Evolutionary conservation across 2,113 vertebrate genomes (phyloP), one percentile per base, ranked within the genome.

Genomic region (Pao palembangensis): DNA sequence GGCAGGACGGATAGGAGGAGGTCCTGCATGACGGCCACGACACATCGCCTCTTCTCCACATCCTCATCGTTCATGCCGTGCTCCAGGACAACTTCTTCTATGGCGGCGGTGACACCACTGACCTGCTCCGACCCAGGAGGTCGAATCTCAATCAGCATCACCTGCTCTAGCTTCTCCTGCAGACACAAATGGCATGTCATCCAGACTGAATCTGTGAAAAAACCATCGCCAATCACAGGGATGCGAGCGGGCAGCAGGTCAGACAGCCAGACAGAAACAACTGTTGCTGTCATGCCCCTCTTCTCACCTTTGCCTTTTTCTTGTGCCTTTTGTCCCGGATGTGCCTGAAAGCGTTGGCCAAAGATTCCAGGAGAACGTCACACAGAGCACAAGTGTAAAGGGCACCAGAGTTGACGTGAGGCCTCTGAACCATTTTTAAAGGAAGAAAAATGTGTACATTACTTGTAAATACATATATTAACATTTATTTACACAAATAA

Each of bases 321-420:
- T 93, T 96, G 81, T 98, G 95, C 64, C 93, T 92, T 74, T 93
- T 95, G 71, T 98, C 95, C 89, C 92, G 92, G 76, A 94, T 92
- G 71, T 98, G 95, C 62, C 91, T 93, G 86, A 94, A 89, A 51
- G 93, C 94, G 69, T 91, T 92, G 20, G 90, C 67, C 80, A 97
- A 71, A 0, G 94, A 93, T 16, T 95, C 93, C 75, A 98, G 88
- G 66, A 93, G 83, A 78, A 91, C 67, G 51, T 94, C 94, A 86
- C 95, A 97, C 51, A 97, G 87, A 57, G 65, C 83, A 67, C 94
- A 98, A 72, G 73, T 87, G 34, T 95, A 97, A 68, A 91, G 88
- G 55, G 93, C 92, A 73, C 83, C 85, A 14, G 93, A 92, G 66
- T 89, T 92, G 79, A 66, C 92, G 81, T 92, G 91, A 64, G 91